phyloP scores from a whole-genome alignment of 2,797 vertebrate species.

The Pangasius sanitwongsei region DNA sequence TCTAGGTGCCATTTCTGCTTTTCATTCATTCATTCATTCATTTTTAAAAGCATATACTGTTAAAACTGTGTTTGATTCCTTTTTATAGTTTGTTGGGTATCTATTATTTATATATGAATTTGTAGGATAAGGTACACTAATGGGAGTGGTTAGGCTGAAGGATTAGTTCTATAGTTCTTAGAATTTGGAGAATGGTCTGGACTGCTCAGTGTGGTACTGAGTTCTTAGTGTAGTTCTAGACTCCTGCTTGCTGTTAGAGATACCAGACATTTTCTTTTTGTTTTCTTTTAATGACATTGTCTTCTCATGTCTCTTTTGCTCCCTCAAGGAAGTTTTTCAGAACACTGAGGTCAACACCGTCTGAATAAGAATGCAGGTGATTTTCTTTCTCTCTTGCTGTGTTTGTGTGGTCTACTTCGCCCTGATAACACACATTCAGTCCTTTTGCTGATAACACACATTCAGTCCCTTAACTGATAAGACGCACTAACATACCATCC shows the following conservation, averaged over 20 bases:
- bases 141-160: neutral
- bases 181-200: neutral
- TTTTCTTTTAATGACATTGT: constrained; percentile 1
- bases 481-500: constrained; percentile 72
- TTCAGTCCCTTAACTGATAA: constrained; percentile 75
- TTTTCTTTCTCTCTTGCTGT: constrained; percentile 39
- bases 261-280: neutral
- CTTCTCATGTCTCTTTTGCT: neutral
- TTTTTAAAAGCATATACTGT: neutral
- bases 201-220: neutral
- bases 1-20: neutral
- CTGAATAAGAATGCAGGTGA: constrained; percentile 19
- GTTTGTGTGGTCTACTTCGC: constrained; percentile 58
- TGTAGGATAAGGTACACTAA: neutral
- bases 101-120: neutral
- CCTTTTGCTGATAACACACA: constrained; percentile 50
- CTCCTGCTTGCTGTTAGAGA: neutral
- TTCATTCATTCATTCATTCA: neutral
- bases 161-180: neutral
- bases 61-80: neutral
- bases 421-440: constrained; percentile 69
- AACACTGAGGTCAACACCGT: neutral
- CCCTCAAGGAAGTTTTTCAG: neutral
- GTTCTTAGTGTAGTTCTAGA: neutral
- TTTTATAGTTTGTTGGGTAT: neutral